Evolutionary conservation across 2,888 invertebrate genomes (phyloP), one percentile per base, ranked within the genome.

Genomic region (Caenorhabditis sp.): DNA sequence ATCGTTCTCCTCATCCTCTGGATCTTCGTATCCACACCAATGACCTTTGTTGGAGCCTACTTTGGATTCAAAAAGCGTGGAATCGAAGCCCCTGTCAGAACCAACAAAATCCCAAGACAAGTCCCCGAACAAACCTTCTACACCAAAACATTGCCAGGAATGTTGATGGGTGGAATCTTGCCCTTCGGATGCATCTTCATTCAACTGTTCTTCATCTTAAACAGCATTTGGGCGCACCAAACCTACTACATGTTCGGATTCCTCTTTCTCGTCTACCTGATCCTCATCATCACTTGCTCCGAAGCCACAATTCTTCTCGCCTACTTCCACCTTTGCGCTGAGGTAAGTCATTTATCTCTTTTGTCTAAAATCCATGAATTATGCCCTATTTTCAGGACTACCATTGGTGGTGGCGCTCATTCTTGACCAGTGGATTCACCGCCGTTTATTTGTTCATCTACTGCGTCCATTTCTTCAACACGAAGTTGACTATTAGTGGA

Each of bases 221-320:
- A 96, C 90, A 96, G 96, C 70, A 93, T 99, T 70, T 99, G 99
- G 92, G 92, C 92, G 26, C 92, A 91, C 89, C 95, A 97, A 91
- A 95, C 95, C 91, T 99, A 99, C 90, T 99, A 99, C 91, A 99
- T 99, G 97, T 99, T 91, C 94, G 97, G 99, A 78, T 97, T 99
- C 90, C 91, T 99, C 80, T 95, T 97, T 90, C 92, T 99, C 83
- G 97, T 99, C 63, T 99, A 97, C 89, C 91, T 96, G 85, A 99
- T 99, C 88, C 91, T 99, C 80, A 93, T 97, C 82, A 95, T 99
- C 87, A 99, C 97, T 0, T 99, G 97, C 90, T 96, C 97, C 4
- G 97, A 97, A 91, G 97, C 97, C n/a, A 97, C 97, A 59, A 93
- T 99, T 85, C 91, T 99, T 74, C 92, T 99, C 53, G 97, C 97